Evolutionary conservation across 2,113 vertebrate genomes (phyloP).

Genomic region (Saimiri boliviensis): DNA sequence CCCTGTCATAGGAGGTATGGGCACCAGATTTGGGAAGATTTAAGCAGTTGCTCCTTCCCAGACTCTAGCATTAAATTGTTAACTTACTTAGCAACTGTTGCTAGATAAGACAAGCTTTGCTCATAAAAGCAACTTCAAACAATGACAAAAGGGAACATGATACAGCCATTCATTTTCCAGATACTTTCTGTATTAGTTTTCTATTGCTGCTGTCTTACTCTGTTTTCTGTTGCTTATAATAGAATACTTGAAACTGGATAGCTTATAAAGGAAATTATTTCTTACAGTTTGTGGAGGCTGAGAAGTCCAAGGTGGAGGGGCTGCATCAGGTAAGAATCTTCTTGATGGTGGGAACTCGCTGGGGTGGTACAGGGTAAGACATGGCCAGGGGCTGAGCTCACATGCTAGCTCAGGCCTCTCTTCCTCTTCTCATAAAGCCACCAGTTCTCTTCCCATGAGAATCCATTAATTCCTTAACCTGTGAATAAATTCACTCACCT

Average conservation of each 20-base stretch:
- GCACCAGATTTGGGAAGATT: neutral
- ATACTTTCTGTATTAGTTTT: neutral
- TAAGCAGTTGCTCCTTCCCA: neutral
- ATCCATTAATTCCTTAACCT: neutral
- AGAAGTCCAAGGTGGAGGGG: neutral
- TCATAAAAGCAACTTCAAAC: conserved; percentile 78
- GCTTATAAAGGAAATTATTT: neutral
- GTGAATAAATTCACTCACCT: neutral
- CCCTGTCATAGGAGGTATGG: neutral
- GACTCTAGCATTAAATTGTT: conserved; percentile 17
- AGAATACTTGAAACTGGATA: neutral
- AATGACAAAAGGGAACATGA: neutral
- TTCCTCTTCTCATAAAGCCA: neutral
- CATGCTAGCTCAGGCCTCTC: neutral
- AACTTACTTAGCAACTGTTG: conserved; percentile 72
- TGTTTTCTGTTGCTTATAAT: neutral
- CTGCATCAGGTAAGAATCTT: neutral
- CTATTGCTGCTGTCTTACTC: neutral
- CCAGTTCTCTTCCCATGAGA: neutral
- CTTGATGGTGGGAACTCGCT: neutral
- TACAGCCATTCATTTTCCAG: neutral
- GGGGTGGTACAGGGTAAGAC: neutral
- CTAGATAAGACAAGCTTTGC: conserved; percentile 74
- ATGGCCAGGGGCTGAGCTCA: neutral
- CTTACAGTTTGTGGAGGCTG: neutral